These are phyloP conservation scores for Patella pellucida DNA, from an alignment of 2,888 invertebrate species.

Conservation along the genomic window DNA sequence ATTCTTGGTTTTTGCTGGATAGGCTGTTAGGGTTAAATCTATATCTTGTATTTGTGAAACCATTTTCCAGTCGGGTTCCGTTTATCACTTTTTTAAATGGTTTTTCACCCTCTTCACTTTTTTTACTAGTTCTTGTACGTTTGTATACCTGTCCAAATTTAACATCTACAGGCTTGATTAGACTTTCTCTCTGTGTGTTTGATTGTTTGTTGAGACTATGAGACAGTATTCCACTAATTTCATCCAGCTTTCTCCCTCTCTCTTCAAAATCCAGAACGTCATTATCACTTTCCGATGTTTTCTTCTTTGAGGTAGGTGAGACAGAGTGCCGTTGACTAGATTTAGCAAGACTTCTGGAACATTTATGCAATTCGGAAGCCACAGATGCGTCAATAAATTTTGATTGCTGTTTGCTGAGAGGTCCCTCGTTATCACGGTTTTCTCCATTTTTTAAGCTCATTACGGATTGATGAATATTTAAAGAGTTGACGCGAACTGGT, in stretches of 20 bases:
- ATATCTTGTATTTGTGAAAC: background rate
- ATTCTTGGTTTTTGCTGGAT: background rate
- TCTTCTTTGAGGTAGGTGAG: background rate
- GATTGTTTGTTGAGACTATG: background rate
- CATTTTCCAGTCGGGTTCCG: background rate
- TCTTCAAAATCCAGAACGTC: background rate
- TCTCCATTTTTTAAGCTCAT: no score
- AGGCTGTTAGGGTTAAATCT: no score
- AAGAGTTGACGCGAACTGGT: no score
- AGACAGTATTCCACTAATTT: conserved; percentile 9
- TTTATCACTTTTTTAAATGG: background rate
- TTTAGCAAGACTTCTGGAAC: background rate
- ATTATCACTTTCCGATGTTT: background rate
- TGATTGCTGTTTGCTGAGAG: no score
- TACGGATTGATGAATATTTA: no score
- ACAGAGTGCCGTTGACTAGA: background rate
- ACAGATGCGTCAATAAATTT: no score
- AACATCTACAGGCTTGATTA: background rate
- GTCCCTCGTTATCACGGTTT: no score
- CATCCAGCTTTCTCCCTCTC: background rate
- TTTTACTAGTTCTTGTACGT: background rate
- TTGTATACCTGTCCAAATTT: background rate
- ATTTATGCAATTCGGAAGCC: no score
- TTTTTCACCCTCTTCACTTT: background rate
- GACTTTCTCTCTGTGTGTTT: no score